A percentile compares a stretch with the other conserved stretches of the same genome.
Evolutionary conservation across 37 sponge, comb jelly and placozoan species (phyloP).

Genomic region (Haliclona indistincta): DNA sequence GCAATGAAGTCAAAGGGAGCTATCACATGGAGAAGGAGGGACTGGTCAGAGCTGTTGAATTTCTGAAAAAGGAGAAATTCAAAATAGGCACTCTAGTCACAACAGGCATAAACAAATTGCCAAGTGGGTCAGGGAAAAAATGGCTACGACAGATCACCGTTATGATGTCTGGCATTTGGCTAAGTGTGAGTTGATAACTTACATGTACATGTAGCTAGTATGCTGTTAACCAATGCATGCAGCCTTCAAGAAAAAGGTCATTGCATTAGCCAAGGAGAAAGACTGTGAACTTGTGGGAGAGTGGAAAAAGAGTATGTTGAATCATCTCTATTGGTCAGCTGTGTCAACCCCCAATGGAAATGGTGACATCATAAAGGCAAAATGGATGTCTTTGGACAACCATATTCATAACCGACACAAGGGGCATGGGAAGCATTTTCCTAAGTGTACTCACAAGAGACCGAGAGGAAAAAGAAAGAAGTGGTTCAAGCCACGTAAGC

Average conservation of each 20-base stretch:
- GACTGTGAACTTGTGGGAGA: constrained; percentile 38
- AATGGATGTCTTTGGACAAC: constrained; percentile 49
- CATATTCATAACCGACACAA: constrained; percentile 53
- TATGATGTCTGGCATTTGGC: constrained; percentile 51
- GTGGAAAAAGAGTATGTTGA: constrained; percentile 50
- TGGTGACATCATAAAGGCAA: constrained; percentile 31
- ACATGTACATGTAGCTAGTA: neutral
- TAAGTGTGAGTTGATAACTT: constrained; percentile 29
- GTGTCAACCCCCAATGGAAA: constrained; percentile 28
- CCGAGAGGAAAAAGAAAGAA: constrained; percentile 30
- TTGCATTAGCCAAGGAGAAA: constrained; percentile 33
- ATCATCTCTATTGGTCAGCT: constrained; percentile 56
- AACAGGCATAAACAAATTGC: constrained; percentile 27
- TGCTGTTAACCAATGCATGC: neutral
- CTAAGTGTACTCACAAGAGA: constrained; percentile 31
- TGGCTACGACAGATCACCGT: neutral
- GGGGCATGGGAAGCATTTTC: constrained; percentile 27
- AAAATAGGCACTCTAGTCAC: constrained; percentile 23
- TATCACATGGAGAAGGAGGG: constrained; percentile 48
- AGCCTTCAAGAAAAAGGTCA: constrained; percentile 39
- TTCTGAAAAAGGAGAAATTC: neutral
- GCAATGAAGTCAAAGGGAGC: constrained; percentile 36
- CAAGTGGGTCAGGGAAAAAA: constrained; percentile 13
- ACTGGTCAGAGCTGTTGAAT: constrained; percentile 8
- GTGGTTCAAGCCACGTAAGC: constrained; percentile 53